phyloP scores from a whole-genome alignment of 1,140 invertebrate genomes.

The Marisa cornuarietis region DNA sequence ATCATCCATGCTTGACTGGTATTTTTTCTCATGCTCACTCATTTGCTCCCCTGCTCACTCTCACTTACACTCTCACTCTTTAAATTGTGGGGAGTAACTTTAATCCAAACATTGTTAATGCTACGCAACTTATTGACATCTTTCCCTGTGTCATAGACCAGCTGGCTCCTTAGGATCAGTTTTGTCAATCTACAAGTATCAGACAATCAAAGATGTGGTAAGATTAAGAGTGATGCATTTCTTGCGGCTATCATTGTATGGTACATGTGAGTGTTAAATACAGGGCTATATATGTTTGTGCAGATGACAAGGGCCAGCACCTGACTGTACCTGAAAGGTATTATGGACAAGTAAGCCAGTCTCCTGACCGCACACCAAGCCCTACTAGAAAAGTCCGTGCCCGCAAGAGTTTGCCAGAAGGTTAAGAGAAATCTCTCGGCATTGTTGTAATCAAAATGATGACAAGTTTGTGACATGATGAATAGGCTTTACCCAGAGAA shows the following conservation, averaged over 20 bases:
- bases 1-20: background rate
- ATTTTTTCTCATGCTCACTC: background rate
- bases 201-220: too few relatives aligned
- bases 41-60: too few relatives aligned
- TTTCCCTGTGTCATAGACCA: too few relatives aligned
- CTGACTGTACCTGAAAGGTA: conserved; percentile 14
- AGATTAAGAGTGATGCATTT: too few relatives aligned
- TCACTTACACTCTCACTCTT: background rate
- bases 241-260: too few relatives aligned
- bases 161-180: too few relatives aligned
- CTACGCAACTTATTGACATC: too few relatives aligned
- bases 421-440: background rate
- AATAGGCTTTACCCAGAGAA: background rate
- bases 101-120: too few relatives aligned
- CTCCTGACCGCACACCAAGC: conserved; percentile 10
- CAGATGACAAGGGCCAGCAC: conserved; percentile 2
- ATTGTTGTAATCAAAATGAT: too few relatives aligned
- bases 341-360: background rate
- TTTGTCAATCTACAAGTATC: too few relatives aligned
- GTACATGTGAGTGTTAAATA: background rate
- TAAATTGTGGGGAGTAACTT: background rate
- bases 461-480: too few relatives aligned
- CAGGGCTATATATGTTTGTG: background rate
- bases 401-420: conserved; percentile 15
- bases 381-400: conserved; percentile 10